Evolutionary conservation across 2,797 vertebrate species (phyloP).

Genomic region (Potorous gilbertii): DNA sequence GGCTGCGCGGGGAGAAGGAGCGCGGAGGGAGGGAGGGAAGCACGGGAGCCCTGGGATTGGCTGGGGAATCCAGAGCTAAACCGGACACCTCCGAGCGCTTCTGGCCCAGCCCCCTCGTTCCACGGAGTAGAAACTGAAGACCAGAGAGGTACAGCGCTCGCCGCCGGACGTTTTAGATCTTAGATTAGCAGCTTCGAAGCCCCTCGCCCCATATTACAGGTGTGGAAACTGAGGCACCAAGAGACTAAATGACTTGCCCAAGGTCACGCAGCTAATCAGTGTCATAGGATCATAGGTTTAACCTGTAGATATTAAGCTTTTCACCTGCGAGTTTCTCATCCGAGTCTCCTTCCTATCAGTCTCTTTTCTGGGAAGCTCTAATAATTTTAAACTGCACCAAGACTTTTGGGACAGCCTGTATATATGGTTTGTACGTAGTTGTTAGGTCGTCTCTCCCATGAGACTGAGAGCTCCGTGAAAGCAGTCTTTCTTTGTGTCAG

Average conservation of each 20-base stretch:
- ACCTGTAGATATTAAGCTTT: neutral
- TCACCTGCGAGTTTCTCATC: neutral
- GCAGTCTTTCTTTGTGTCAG: neutral
- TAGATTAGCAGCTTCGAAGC: neutral
- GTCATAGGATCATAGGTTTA: neutral
- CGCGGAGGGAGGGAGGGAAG: neutral
- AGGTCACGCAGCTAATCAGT: neutral
- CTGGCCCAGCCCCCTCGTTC: neutral
- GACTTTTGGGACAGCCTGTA: neutral
- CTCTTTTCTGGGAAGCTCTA: neutral
- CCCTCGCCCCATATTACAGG: neutral
- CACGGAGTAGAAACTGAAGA: neutral
- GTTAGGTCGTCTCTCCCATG: neutral
- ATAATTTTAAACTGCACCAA: neutral
- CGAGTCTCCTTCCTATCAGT: neutral
- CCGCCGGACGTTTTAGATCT: neutral
- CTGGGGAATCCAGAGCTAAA: neutral
- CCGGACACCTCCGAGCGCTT: neutral
- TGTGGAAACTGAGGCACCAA: neutral
- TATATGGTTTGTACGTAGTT: neutral
- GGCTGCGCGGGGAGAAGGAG: neutral
- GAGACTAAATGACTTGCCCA: constrained; percentile 34
- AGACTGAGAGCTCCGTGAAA: neutral
- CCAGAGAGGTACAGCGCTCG: neutral
- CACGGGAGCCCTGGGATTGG: neutral